Percentiles rank a stretch among this genome's conserved stretches.
phyloP scores from a whole-genome alignment of 64 coral and sea anemone genomes.

The Montipora capricornis region DNA sequence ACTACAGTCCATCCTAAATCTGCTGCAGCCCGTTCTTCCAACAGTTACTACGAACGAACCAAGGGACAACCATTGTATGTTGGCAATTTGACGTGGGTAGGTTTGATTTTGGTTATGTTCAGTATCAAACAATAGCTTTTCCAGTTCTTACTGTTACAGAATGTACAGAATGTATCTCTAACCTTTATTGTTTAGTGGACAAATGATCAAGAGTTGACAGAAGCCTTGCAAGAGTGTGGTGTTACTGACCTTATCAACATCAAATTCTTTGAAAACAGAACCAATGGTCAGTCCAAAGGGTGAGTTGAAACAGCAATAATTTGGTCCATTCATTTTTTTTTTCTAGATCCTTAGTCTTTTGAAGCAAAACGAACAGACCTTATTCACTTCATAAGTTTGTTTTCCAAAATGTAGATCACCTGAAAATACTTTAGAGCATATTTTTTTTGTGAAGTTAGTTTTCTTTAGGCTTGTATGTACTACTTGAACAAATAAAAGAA shows the following conservation, averaged over 20 bases:
- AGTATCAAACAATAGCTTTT: no score
- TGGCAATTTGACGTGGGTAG: slow-evolving; percentile 98
- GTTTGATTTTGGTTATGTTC: slow-evolving; percentile 4
- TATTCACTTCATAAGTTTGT: no score
- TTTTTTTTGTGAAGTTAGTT: no score
- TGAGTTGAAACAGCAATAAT: slow-evolving; percentile 51
- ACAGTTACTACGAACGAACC: slow-evolving; percentile 80
- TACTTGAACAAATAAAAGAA: no score
- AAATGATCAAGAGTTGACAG: slow-evolving; percentile 90
- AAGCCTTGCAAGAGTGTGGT: slow-evolving; percentile 94
- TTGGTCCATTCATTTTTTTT: not conserved
- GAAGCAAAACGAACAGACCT: no score
- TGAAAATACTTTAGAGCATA: no score
- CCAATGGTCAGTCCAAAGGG: slow-evolving; percentile 99
- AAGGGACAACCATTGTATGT: slow-evolving; percentile 95
- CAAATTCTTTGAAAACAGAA: slow-evolving; percentile 99
- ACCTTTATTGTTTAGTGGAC: slow-evolving; percentile 80
- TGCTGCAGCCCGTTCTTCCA: slow-evolving; percentile 67
- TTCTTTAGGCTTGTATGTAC: no score
- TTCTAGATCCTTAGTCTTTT: not conserved
- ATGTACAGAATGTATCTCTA: no score
- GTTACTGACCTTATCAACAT: slow-evolving; percentile 95
- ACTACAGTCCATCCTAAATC: slow-evolving; percentile 99
- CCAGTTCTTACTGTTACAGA: not conserved
- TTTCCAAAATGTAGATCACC: no score